A percentile compares a stretch with the other conserved stretches of the same genome.
These are phyloP conservation scores for Monopis laevigella DNA, from an alignment of 2,888 invertebrate species.

Conservation along the genomic window DNA sequence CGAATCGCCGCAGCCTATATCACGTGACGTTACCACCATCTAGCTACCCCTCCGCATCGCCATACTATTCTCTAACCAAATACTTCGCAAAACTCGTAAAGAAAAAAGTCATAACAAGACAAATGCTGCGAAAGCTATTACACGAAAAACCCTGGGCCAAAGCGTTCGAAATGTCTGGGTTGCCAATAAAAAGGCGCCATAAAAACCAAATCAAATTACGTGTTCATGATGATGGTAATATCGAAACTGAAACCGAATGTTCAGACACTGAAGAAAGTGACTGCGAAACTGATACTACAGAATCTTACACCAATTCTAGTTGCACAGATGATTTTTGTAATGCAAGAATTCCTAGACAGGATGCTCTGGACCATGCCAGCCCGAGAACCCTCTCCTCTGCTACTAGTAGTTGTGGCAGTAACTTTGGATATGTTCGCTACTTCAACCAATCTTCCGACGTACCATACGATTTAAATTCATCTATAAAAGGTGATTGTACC, in stretches of 20 bases:
- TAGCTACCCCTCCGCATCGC: conserved; percentile 79
- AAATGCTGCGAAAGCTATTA: conserved; percentile 77
- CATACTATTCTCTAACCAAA: conserved; percentile 80
- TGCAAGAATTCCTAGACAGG: conserved; percentile 63
- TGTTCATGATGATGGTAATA: conserved; percentile 50
- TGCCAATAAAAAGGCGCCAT: conserved; percentile 52
- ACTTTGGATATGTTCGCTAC: conserved; percentile 75
- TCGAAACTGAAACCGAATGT: conserved; percentile 48
- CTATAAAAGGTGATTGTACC: conserved; percentile 46
- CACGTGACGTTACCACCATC: conserved; percentile 74
- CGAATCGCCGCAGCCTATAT: conserved; percentile 62
- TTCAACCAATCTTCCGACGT: conserved; percentile 62
- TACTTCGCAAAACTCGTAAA: conserved; percentile 80
- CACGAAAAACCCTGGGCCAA: conserved; percentile 69
- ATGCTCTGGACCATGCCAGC: conserved; percentile 64
- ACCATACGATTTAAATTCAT: conserved; percentile 31
- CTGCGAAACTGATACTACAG: conserved; percentile 46
- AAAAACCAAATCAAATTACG: conserved; percentile 51
- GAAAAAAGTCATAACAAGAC: conserved; percentile 74
- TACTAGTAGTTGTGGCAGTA: conserved; percentile 66
- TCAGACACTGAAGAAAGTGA: conserved; percentile 49
- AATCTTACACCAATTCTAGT: conserved; percentile 47
- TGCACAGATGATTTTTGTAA: conserved; percentile 20
- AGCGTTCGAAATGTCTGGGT: conserved; percentile 52
- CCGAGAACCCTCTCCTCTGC: conserved; percentile 52